Evolutionary conservation across 2,113 vertebrate species (phyloP), one percentile per base, ranked within the genome.

Genomic region (Aphyosemion australe): DNA sequence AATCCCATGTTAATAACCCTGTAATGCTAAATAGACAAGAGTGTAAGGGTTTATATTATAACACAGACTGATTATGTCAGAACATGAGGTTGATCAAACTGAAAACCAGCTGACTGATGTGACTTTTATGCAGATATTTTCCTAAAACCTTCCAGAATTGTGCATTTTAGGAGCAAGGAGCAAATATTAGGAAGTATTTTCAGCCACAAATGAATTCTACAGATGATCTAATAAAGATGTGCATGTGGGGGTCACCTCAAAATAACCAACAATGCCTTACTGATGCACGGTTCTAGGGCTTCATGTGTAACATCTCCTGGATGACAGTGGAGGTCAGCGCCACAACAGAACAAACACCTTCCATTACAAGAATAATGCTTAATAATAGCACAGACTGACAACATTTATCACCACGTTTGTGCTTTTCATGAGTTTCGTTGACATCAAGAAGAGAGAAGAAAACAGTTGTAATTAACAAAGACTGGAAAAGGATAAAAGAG

Each of bases 401-500:
- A 42, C 59, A 61, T 49, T 42, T 1, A 62, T 31, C 59, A 18
- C 53, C 54, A 16, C 51, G 56, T 50, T 32, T n/a, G 20, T 47
- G 42, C 16, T 74, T 61, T 61, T 78, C 6, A 8, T 39, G n/a
- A 42, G 16, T 50, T 52, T 53, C 32, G 32, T 60, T 60, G 51
- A 46, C 48, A 63, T 57, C 11, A 46, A 61, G 10, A 47, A 43
- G 46, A 39, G 50, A 46, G 31, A 32, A 31, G 55, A 45, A 61
- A 21, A 43, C 0, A 37, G n/a, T 59, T 51, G 55, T 64, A 53
- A 65, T 39, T 67, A 67, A 62, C 53, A 70, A 55, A 55, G 50
- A 31, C 58, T 37, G 14, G 54, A 2, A 19, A 48, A 57, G 57
- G 42, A 76, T 76, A 52, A 71, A 70, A 65, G 20, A 32, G 45